These are phyloP conservation scores for Haplochromis burtoni DNA, from an alignment of 2,113 vertebrate species.

Conservation along the genomic window DNA sequence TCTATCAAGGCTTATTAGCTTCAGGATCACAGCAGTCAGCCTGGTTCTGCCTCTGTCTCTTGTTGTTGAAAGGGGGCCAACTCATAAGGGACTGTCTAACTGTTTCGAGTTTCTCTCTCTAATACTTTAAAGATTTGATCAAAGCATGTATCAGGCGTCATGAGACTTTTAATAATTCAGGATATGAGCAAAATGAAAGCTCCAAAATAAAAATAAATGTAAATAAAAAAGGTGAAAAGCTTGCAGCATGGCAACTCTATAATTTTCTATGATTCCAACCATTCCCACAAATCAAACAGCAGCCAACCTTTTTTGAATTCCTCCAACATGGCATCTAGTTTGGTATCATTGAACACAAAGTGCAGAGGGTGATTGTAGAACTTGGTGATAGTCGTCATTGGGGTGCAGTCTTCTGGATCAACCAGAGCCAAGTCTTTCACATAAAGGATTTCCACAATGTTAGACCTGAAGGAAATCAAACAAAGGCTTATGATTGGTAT, in stretches of 20 bases:
- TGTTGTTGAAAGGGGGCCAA: not conserved
- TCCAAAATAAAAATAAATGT: not conserved
- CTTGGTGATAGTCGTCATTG: slow-evolving; percentile 87
- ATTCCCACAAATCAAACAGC: not conserved
- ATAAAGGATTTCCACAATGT: slow-evolving; percentile 87
- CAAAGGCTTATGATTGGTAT: not conserved
- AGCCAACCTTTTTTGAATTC: slow-evolving; percentile 86
- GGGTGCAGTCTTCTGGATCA: slow-evolving; percentile 84
- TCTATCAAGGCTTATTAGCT: not conserved
- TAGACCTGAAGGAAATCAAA: slow-evolving; percentile 59
- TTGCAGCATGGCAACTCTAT: not conserved
- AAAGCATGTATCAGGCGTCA: not conserved
- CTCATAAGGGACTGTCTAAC: not conserved
- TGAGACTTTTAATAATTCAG: not conserved
- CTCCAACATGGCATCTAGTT: slow-evolving; percentile 87
- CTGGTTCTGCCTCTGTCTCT: not conserved
- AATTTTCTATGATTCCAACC: not conserved
- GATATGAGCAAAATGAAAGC: not conserved
- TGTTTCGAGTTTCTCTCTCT: not conserved
- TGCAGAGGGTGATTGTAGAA: slow-evolving; percentile 91
- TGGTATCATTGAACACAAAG: slow-evolving; percentile 91
- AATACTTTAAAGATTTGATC: not conserved
- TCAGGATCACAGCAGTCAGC: not conserved
- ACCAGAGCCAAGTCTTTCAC: slow-evolving; percentile 85
- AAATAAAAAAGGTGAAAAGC: not conserved